Base-by-base conservation (phyloP, 2,888 invertebrate species). In the Laothoe populi region DNA sequence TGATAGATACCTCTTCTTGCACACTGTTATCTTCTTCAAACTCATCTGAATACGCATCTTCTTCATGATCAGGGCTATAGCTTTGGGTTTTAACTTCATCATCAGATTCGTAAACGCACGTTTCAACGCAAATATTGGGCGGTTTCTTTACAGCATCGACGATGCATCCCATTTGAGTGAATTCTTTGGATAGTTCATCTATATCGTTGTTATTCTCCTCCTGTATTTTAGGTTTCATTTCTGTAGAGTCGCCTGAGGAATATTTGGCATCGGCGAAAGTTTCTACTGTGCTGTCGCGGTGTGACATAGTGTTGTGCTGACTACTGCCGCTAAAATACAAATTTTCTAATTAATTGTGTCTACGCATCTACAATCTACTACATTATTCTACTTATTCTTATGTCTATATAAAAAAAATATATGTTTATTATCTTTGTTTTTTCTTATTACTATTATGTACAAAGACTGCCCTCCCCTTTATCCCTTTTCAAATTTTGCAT, bases 191-290 rank as follows among this genome's bases (percentile, higher is more conserved):
- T 7, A 93, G 74, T 59, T 86, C 88, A 84, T 92, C 86, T 61
- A 93, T 75, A 66, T 91, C 89, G 82, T 93, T 93, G 72, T 93
- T 93, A 69, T 93, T 93, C 70, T 89, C 92, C 71, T 93, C 93
- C 61, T 68, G 74, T 77, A 83, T 84, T 83, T 86, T 87, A 63
- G 77, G 74, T 78, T 79, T 83, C 76, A 83, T 80, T 69, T 80
- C 82, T 72, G 88, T 89, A 84, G 80, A 82, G 67, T 91, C 92
- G 19, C 91, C 92, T 11, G 88, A 87, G 0, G 89, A 90, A 66
- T 75, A 87, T 57, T 87, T 79, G 21, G 83, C 81, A 68, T 84
- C 86, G 66, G 84, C 78, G 69, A 79, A 87, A 48, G 74, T 67
- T 8, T 82, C 86, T 86, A 87, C 79, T 53, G 78, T 74, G 69